Conservation (phyloP, 1,140 invertebrate genomes). For the Rhynchophorus ferrugineus region DNA sequence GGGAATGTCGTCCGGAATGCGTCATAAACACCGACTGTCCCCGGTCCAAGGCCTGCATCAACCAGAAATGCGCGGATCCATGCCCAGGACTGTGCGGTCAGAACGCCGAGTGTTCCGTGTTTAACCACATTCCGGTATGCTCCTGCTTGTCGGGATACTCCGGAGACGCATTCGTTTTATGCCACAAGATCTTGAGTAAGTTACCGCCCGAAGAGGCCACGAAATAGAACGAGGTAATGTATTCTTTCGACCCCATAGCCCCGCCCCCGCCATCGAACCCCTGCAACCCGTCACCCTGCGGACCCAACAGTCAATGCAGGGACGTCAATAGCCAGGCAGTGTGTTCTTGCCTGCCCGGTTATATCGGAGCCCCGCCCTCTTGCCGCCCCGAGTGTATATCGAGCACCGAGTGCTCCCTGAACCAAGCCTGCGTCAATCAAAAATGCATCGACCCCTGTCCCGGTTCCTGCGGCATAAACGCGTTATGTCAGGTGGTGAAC, state of each 20-base stretch:
- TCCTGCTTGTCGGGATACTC: constrained; percentile 57
- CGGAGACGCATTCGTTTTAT: constrained; percentile 63
- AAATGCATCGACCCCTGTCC: constrained; percentile 63
- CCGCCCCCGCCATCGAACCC: too few relatives aligned
- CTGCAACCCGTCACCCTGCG: constrained; percentile 60
- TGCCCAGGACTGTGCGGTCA: constrained; percentile 63
- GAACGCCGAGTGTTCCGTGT: constrained; percentile 63
- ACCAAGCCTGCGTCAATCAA: constrained; percentile 57
- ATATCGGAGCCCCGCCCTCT: constrained; percentile 57
- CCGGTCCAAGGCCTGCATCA: constrained; percentile 60
- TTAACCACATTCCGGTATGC: constrained; percentile 70
- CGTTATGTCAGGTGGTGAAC: constrained; percentile 56
- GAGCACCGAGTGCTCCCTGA: constrained; percentile 55
- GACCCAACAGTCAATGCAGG: constrained; percentile 62
- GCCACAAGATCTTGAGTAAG: constrained; percentile 41
- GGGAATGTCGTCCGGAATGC: constrained; percentile 58
- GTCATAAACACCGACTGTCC: constrained; percentile 66
- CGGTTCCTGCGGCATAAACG: constrained; percentile 58
- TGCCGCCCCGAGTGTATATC: constrained; percentile 62
- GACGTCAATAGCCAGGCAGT: constrained; percentile 54
- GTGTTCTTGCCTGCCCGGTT: constrained; percentile 60
- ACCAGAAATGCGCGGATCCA: constrained; percentile 62
- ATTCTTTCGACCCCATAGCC: too few relatives aligned
- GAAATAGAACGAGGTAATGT: too few relatives aligned
- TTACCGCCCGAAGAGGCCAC: too few relatives aligned